Base-by-base conservation (phyloP, 2,888 invertebrate genomes). In the Abscondita cerata region DNA sequence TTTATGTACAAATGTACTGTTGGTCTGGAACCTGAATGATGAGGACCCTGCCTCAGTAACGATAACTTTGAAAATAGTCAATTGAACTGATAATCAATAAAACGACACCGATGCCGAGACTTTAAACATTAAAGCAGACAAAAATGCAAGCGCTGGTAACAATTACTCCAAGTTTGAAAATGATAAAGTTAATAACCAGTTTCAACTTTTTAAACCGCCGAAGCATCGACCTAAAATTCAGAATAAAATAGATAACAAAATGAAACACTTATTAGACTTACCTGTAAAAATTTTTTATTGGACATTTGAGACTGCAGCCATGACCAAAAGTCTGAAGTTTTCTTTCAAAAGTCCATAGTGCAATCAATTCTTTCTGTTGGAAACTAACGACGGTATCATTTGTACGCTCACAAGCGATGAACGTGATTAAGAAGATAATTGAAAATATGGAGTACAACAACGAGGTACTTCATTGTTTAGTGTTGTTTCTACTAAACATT, bases 151-250 rank as follows among this genome's bases (percentile, higher is more conserved):
- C 77, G 86, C 81, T n/a, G 1, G 87, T 87, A 59, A 84, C 82
- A 67, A 87, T 84, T 0, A 86, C 82, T 33, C 87, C 88, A 76
- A 87, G 81, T 77, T 86, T 86, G 70, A 86, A 86, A 69, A 87
- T 81, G 64, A 87, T 82, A 38, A 87, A 67, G 48, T 85, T 83
- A 76, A 87, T 83, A 69, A 86, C 82, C 20, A 86, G 59, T 54
- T 72, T 71, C 20, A 80, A 59, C 65, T 72, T 73, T 53, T 75
- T 9, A 75, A 78, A 18, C 73, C 72, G 18, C 78, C 78, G 19
- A 78, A 69, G 65, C 80, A 80, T 57, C 81, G 72, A 46, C 78
- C 81, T 81, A 65, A 52, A 76, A 75, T 33, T n/a, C n/a, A n/a
- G n/a, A n/a, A n/a, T n/a, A n/a, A 36, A 40, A 44, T 36, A 36